These are phyloP conservation scores for Drosophila suzukii DNA, from an alignment of 1,140 invertebrate species.

Conservation along the genomic window DNA sequence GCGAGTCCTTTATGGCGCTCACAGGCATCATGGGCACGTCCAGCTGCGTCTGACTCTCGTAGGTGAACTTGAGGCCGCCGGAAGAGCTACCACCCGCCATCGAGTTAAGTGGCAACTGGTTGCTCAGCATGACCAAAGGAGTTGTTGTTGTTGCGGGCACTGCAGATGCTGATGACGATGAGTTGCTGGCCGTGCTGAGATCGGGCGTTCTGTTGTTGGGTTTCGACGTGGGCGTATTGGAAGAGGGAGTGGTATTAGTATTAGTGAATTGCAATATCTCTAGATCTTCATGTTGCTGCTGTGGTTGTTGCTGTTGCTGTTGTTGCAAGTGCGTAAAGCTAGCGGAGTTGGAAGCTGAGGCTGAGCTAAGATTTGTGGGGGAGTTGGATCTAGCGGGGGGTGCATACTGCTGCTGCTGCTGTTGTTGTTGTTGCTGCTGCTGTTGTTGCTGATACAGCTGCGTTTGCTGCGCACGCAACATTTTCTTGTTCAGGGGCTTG, in stretches of 20 bases:
- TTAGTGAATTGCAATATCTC: slow-evolving; percentile 80
- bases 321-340: slow-evolving; percentile 56
- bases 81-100: slow-evolving; percentile 3
- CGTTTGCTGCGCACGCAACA: slow-evolving; percentile 78
- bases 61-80: slow-evolving; percentile 81
- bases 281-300: slow-evolving; percentile 67
- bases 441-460: slow-evolving; percentile 74
- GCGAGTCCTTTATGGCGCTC: slow-evolving; percentile 85
- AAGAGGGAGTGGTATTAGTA: slow-evolving; percentile 63
- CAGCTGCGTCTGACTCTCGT: slow-evolving; percentile 75
- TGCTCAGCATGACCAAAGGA: slow-evolving; percentile 14
- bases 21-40: slow-evolving; percentile 63
- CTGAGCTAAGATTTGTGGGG: slow-evolving; percentile 58
- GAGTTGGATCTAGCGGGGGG: slow-evolving; percentile 40
- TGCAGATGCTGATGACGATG: slow-evolving; percentile 12
- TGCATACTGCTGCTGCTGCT: slow-evolving; percentile 59
- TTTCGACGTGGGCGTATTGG: slow-evolving; percentile 47
- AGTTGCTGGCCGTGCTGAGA: slow-evolving; percentile 40
- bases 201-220: slow-evolving; percentile 77
- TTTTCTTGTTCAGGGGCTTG: slow-evolving; percentile 82
- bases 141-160: slow-evolving; percentile 33
- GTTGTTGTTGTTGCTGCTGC: slow-evolving; percentile 41
- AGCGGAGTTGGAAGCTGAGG: slow-evolving; percentile 31
- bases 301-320: slow-evolving; percentile 42
- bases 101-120: slow-evolving; percentile 31